phyloP scores from a whole-genome alignment of 2,888 invertebrate species.

The Scaptomyza tumidula region DNA sequence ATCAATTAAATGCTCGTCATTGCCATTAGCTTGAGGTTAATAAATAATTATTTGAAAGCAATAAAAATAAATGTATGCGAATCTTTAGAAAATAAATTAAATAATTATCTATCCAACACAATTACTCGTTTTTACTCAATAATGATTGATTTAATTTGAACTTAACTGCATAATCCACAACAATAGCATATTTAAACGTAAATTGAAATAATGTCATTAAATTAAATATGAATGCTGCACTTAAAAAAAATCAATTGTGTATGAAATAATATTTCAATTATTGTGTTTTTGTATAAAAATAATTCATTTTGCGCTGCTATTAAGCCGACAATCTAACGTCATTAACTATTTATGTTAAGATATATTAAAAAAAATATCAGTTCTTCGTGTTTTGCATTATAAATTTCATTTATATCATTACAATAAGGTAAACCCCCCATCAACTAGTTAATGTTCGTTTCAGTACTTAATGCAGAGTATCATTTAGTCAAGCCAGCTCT shows the following conservation, averaged over 20 bases:
- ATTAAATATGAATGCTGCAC: constrained; percentile 2
- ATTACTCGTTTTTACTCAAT: too few species aligned
- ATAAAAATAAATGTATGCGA: too few species aligned
- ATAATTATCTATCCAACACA: too few species aligned
- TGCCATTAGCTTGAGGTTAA: too few species aligned
- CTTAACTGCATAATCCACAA: neutral
- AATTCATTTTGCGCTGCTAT: neutral
- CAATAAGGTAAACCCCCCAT: neutral
- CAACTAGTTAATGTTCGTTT: neutral
- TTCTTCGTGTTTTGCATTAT: neutral
- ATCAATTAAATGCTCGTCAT: too few species aligned
- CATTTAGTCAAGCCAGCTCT: neutral
- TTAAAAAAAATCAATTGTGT: neutral
- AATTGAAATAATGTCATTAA: neutral
- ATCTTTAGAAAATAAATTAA: too few species aligned
- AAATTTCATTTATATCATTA: neutral
- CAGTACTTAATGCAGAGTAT: constrained; percentile 19
- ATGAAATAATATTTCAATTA: too few species aligned
- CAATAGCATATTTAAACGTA: neutral
- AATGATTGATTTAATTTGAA: neutral
- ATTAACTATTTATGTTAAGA: neutral
- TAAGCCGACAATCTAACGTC: neutral
- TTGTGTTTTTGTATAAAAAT: neutral
- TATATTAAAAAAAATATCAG: neutral
- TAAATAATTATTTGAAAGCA: too few species aligned